Evolutionary conservation across 2,797 vertebrate species (phyloP), one percentile per base, ranked within the genome.

Genomic region (Tenualosa ilisha): DNA sequence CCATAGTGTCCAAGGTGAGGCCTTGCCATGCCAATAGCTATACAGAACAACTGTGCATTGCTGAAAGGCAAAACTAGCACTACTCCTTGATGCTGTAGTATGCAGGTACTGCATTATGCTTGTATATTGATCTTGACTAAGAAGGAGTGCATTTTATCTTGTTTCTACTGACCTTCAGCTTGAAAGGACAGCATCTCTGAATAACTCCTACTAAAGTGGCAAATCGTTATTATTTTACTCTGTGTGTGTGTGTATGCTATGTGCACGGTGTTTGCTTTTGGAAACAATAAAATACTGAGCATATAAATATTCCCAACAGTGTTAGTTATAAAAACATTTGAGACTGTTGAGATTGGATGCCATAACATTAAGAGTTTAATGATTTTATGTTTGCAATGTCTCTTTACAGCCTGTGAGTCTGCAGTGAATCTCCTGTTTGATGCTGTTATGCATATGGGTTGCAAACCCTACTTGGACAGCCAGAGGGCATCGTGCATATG

Each of bases 391-490:
- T 40, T 15, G 31, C 13, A 72, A 72, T 72, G 17, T 72, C 13
- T 81, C 43, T 86, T 43, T n/a, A 37, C 95, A 99, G 97, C 97
- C 0, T 99, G 98, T 89, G 97, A 99, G 88, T 96, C 97, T 2
- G 91, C 97, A 0, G 97, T 98, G 89, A 96, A 95, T 31, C 94
- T 99, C 88, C 89, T 99, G 84, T 99, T 99, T 83, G 97, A 98
- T 86, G 95, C 97, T 0, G 97, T 99, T 20, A 98, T 99, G 93
- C 98, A 99, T 88, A 87, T 99, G 91, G 98, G 98, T 87, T 99
- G 98, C 89, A 99, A 99, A 82, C 98, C 98, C 0, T 99, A 98
- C 93, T 94, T 99, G 95, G 98, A 99, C 89, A 98, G 98, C 89
- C 98, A 99, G 90, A 95, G 97, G 84, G 96, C 96, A 0, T 96